Percentiles rank a stretch among this genome's conserved stretches.
Conservation (phyloP, 1,140 invertebrate species). For the Bombus confusus region DNA sequence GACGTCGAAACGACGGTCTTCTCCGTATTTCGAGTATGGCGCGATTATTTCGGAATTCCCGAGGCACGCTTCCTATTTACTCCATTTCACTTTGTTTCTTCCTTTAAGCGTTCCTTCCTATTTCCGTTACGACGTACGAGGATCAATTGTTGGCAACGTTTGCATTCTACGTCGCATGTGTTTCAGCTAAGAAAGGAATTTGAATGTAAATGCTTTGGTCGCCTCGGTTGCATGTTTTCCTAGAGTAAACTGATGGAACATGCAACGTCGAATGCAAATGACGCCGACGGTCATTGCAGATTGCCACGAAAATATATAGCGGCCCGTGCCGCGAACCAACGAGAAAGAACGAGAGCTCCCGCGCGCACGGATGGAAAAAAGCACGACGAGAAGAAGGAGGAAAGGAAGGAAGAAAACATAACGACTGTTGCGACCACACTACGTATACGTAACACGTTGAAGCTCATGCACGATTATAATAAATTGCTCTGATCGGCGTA, state of each 20-base stretch:
- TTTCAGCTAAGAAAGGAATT: slow-evolving; percentile 61
- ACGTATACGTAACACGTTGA: slow-evolving; percentile 42
- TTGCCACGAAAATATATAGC: slow-evolving; percentile 65
- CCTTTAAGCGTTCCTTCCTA: slow-evolving; percentile 53
- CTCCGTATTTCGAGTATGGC: slow-evolving; percentile 39
- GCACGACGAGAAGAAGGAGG: background rate
- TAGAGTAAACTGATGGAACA: slow-evolving; percentile 70
- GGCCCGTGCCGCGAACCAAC: slow-evolving; percentile 1
- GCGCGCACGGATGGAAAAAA: background rate
- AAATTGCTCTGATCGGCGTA: slow-evolving; percentile 63
- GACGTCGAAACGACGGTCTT: slow-evolving; percentile 12
- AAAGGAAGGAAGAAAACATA: slow-evolving; percentile 15
- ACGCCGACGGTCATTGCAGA: slow-evolving; percentile 67
- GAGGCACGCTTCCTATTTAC: slow-evolving; percentile 48
- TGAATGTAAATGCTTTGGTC: slow-evolving; percentile 69
- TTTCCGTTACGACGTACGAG: slow-evolving; percentile 59
- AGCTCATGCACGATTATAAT: slow-evolving; percentile 69
- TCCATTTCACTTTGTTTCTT: slow-evolving; percentile 54
- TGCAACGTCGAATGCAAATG: slow-evolving; percentile 72
- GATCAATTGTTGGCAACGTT: slow-evolving; percentile 63
- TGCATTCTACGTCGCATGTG: slow-evolving; percentile 56
- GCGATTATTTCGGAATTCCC: slow-evolving; percentile 62
- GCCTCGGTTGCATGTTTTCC: slow-evolving; percentile 69
- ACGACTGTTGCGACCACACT: slow-evolving; percentile 35
- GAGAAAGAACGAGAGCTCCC: slow-evolving; percentile 11